Conservation (phyloP, 2,113 vertebrate genomes). For the Gnathonemus echidnorhynchus region DNA sequence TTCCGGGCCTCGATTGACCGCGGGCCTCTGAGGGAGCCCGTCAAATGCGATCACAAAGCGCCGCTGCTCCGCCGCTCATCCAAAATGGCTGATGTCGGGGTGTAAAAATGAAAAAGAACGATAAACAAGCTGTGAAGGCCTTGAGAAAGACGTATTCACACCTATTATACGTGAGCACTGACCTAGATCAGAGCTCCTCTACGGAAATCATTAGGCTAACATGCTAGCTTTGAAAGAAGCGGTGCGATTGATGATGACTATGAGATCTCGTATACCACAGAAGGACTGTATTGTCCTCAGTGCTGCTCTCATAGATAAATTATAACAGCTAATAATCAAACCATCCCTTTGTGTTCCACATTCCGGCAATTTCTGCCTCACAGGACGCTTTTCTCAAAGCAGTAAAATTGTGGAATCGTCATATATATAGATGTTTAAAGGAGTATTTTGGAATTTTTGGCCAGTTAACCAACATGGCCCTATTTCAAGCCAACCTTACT, state of each 20-base stretch:
- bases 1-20: background rate
- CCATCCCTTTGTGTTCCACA: background rate
- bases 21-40: background rate
- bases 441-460: background rate
- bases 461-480: background rate
- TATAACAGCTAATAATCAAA: background rate
- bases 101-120: background rate
- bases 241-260: background rate
- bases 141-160: background rate
- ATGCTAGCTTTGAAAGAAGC: background rate
- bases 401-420: background rate
- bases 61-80: background rate
- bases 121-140: background rate
- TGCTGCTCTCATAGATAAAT: background rate
- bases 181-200: background rate
- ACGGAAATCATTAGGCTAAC: background rate
- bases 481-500: background rate
- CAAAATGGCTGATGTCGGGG: background rate
- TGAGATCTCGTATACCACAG: background rate
- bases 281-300: background rate
- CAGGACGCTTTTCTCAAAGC: background rate
- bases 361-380: background rate
- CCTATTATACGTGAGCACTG: background rate
- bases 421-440: background rate
- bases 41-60: background rate